Evolutionary conservation across 2,113 vertebrate genomes (phyloP).

Genomic region (Ameiurus melas): DNA sequence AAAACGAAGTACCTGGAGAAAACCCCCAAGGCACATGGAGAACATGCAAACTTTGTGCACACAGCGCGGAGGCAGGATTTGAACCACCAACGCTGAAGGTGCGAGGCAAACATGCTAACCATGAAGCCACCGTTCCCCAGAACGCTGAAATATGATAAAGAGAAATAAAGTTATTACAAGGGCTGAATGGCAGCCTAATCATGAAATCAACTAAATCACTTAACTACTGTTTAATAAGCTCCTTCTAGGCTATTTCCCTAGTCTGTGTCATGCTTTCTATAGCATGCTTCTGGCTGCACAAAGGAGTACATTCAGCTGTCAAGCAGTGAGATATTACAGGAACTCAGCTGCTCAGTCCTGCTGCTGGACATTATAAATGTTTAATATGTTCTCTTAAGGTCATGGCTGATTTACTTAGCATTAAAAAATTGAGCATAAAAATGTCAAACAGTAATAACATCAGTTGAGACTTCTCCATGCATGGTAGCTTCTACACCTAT

Average conservation of each 20-base stretch:
- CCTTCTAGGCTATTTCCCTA: not conserved
- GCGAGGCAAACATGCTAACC: too few relatives aligned
- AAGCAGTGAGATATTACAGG: slow-evolving; percentile 24
- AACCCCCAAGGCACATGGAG: too few relatives aligned
- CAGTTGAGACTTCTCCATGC: not conserved
- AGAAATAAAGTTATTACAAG: not conserved
- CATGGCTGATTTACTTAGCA: slow-evolving; percentile 25
- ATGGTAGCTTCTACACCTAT: not conserved
- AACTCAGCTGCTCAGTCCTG: slow-evolving; percentile 13
- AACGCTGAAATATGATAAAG: not conserved
- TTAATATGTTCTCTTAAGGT: slow-evolving; percentile 16
- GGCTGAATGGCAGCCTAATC: not conserved
- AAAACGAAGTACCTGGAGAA: too few relatives aligned
- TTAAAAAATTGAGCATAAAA: not conserved
- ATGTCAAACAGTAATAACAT: not conserved
- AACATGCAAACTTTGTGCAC: too few relatives aligned
- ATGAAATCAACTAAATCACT: not conserved
- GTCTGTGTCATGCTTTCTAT: not conserved
- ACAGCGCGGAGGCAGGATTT: too few relatives aligned
- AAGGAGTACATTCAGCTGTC: not conserved
- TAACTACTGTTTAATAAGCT: not conserved
- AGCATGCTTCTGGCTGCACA: not conserved
- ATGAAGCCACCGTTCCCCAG: too few relatives aligned
- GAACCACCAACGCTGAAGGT: too few relatives aligned
- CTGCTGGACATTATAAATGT: slow-evolving; percentile 35